phyloP scores from a whole-genome alignment of 2,797 vertebrate species.

The Falco concolor region DNA sequence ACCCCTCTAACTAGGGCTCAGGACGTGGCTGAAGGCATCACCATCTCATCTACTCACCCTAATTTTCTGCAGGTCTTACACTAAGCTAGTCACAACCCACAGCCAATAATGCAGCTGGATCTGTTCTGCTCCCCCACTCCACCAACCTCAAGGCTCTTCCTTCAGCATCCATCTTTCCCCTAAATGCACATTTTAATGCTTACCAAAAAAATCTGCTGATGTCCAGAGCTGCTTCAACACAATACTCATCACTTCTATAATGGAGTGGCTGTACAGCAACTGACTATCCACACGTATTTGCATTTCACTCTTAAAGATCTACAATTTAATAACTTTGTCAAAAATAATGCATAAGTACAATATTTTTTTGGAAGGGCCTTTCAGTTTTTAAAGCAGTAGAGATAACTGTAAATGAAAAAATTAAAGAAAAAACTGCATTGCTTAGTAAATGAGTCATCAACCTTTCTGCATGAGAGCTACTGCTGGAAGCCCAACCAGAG shows the following conservation, averaged over 20 bases:
- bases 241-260: slow-evolving; percentile 1
- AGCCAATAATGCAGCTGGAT: background rate
- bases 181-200: background rate
- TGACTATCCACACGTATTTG: slow-evolving; percentile 57
- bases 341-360: slow-evolving; percentile 62
- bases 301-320: slow-evolving; percentile 54
- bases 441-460: slow-evolving; percentile 73
- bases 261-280: background rate
- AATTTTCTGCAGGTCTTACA: background rate
- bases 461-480: slow-evolving; percentile 60
- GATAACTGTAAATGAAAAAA: slow-evolving; percentile 72
- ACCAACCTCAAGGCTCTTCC: background rate
- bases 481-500: slow-evolving; percentile 55
- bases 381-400: slow-evolving; percentile 62
- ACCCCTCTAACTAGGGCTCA: background rate
- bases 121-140: background rate
- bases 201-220: background rate
- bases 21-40: background rate
- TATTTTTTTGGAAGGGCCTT: slow-evolving; percentile 30
- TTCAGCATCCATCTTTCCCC: background rate
- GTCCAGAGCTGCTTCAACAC: background rate
- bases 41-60: background rate
- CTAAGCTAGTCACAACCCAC: rapidly evolving
- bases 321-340: slow-evolving; percentile 72
- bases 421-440: slow-evolving; percentile 61